Evolutionary conservation across 2,797 vertebrate genomes (phyloP).

Genomic region (Steatocranus sp.): DNA sequence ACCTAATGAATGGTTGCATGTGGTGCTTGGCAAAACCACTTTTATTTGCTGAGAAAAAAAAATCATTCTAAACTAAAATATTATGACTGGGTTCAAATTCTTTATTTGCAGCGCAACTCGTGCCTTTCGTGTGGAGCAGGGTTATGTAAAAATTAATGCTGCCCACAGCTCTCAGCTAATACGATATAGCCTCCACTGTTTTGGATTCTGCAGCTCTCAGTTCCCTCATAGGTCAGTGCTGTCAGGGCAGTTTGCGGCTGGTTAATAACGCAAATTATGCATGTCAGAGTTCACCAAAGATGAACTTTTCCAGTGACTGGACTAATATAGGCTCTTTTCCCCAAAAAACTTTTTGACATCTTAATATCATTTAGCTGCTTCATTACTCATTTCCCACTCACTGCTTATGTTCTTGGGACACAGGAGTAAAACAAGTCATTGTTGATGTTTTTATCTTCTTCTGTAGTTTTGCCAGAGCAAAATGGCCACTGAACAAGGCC

Average conservation of each 20-base stretch:
- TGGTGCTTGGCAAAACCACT: background rate
- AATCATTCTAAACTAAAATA: background rate
- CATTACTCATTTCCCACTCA: background rate
- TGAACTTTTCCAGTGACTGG: background rate
- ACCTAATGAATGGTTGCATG: background rate
- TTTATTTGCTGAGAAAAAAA: background rate
- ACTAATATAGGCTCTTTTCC: background rate
- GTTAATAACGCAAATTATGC: background rate
- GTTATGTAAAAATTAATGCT: background rate
- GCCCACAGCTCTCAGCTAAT: background rate
- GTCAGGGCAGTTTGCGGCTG: background rate
- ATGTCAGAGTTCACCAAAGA: background rate
- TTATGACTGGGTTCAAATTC: background rate
- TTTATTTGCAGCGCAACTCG: background rate
- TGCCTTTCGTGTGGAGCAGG: background rate
- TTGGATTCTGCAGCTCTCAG: background rate
- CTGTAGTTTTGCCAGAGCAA: background rate
- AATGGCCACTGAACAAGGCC: background rate
- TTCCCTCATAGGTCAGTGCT: background rate
- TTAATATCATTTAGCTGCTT: background rate
- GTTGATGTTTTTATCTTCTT: background rate
- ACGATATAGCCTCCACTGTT: background rate
- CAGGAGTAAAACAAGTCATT: background rate
- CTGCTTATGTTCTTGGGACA: background rate
- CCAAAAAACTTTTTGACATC: background rate